phyloP scores from a whole-genome alignment of 2,113 vertebrate genomes.

The Casuarius casuarius region DNA sequence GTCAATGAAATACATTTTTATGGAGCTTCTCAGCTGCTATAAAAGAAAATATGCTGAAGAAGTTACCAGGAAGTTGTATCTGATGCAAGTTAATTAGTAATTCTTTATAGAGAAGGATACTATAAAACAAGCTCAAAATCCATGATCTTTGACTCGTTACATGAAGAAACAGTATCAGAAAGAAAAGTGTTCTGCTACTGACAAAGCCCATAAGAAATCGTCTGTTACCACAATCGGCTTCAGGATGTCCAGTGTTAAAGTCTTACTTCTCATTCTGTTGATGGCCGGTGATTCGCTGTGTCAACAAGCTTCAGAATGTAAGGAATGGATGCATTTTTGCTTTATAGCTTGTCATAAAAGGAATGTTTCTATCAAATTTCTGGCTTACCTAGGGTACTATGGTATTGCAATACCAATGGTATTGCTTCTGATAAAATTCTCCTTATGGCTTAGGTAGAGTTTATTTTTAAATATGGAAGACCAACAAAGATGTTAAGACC shows the following conservation, averaged over 20 bases:
- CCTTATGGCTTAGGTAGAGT: not conserved
- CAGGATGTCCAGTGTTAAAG: not conserved
- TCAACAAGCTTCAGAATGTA: not conserved
- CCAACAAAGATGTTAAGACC: not conserved
- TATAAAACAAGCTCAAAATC: conserved; percentile 66
- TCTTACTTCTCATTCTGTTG: not conserved
- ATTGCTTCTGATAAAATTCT: not conserved
- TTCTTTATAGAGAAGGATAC: conserved; percentile 9
- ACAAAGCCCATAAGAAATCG: not conserved
- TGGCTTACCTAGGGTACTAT: not conserved
- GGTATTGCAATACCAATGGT: rapidly evolving
- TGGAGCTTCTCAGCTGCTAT: not conserved
- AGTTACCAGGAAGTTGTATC: not conserved
- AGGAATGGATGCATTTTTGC: not conserved
- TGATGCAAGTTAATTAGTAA: conserved; percentile 62
- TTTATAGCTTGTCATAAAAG: not conserved
- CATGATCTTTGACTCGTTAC: not conserved
- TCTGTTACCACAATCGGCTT: not conserved
- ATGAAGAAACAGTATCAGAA: not conserved
- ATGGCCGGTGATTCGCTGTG: not conserved
- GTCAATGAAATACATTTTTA: not conserved
- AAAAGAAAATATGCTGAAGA: not conserved
- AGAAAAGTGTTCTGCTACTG: not conserved
- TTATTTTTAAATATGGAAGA: not conserved
- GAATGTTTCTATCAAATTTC: not conserved